A percentile compares a stretch with the other conserved stretches of the same genome.
Evolutionary conservation across 2,797 vertebrate species (phyloP).

Genomic region (Phoeniculus purpureus): DNA sequence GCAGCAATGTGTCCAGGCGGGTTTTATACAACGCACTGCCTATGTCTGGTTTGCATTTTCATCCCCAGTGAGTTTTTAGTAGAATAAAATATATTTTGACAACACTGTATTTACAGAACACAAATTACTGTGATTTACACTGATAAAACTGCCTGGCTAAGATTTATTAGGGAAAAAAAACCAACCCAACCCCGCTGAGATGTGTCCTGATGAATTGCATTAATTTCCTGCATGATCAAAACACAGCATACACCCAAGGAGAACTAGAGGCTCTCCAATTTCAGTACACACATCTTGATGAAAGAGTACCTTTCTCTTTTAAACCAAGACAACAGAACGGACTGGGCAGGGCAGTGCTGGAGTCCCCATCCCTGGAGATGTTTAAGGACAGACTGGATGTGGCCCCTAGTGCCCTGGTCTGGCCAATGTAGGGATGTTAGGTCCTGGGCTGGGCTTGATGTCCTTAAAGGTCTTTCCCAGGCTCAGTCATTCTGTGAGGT

Average conservation of each 20-base stretch:
- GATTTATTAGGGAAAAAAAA: neutral
- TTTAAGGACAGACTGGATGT: too few relatives aligned
- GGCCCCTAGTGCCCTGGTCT: too few relatives aligned
- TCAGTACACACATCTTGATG: neutral
- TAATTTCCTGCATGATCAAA: constrained; percentile 3
- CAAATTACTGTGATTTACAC: neutral
- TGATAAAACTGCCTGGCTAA: neutral
- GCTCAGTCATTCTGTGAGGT: too few relatives aligned
- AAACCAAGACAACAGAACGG: neutral
- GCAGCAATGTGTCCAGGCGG: neutral
- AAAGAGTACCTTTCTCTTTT: neutral
- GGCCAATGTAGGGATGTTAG: too few relatives aligned
- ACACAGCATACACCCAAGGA: neutral
- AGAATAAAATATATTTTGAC: neutral
- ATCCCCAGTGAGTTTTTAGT: neutral
- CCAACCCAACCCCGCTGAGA: neutral
- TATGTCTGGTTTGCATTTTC: neutral
- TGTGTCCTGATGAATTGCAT: constrained; percentile 11
- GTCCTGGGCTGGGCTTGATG: too few relatives aligned
- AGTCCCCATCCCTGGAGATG: too few relatives aligned
- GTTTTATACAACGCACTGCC: neutral
- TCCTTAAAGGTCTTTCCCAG: too few relatives aligned
- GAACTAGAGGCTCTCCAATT: neutral
- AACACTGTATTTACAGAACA: neutral
- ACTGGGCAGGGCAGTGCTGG: too few relatives aligned